phyloP scores from a whole-genome alignment of 2,113 vertebrate species.

The Ceyx cyanopectus region DNA sequence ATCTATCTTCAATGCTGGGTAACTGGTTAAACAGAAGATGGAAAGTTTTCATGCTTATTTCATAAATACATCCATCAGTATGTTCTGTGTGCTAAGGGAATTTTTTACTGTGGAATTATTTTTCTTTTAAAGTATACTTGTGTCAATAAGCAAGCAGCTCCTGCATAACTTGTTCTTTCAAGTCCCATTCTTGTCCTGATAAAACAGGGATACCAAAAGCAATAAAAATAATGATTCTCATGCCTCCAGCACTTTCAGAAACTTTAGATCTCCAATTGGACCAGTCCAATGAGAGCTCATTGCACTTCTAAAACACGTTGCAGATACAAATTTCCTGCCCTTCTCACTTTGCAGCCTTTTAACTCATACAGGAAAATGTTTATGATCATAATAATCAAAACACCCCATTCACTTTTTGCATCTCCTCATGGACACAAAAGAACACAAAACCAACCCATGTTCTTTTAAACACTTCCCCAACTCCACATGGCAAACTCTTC shows the following conservation, averaged over 20 bases:
- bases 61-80: neutral
- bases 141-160: neutral
- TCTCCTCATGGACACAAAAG: neutral
- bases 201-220: neutral
- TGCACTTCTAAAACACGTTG: neutral
- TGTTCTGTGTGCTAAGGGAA: neutral
- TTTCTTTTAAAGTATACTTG: neutral
- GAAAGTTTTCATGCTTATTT: neutral
- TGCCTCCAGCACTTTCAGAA: neutral
- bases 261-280: neutral
- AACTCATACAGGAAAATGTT: neutral
- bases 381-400: neutral
- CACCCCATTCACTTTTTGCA: neutral
- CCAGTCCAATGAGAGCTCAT: fast-evolving
- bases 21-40: neutral
- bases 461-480: neutral
- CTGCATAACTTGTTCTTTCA: neutral
- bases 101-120: neutral
- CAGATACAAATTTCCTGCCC: neutral
- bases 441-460: neutral
- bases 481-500: neutral
- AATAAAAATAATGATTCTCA: neutral
- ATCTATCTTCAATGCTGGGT: neutral
- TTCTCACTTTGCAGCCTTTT: neutral
- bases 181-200: neutral